Evolutionary conservation across 2,113 vertebrate genomes (phyloP), one percentile per base, ranked within the genome.

Genomic region (Elaphurus davidianus): DNA sequence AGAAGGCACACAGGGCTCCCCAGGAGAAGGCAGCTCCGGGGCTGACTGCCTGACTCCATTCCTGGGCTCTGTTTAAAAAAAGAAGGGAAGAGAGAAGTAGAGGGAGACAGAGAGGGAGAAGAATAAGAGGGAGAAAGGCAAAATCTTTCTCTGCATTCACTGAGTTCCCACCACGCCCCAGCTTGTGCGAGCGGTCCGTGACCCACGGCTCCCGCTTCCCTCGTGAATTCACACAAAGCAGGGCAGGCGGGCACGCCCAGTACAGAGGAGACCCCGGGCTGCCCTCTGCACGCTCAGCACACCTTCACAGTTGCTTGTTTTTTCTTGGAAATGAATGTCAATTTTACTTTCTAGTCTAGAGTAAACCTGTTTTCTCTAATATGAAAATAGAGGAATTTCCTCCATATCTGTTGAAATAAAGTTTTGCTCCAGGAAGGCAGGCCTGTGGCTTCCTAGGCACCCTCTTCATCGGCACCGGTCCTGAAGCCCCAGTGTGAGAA

Each of bases 211-310:
- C 40, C 17, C 16, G 47, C 13, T 36, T 52, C 33, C 50, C 94
- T 14, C 3, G 0, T 3, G 4, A 12, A 3, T 2, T 52, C 19
- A n/a, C 14, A 21, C 40, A 28, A 40, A 30, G 21, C 0, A 15
- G 50, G 78, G 47, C 7, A 40, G 1, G 47, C 4, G 10, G 1
- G 28, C 19, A 33, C 3, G 27, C 9, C 19, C 17, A 7, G 28
- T 14, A 3, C 7, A 55, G 19, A 81, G 47, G 0, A 76, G n/a
- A 91, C n/a, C 14, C 30, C 40, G 47, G 55, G 52, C 30, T 76
- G 43, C 36, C 30, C 43, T 71, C 81, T 62, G 15, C 43, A 12
- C 0, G 30, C 27, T 88, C 88, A 67, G 50, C 87, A 78, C 17
- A 54, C 16, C 27, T 40, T 47, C 55, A 92, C 12, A 54, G 55